These are phyloP conservation scores for Phrynocephalus versicolor DNA, from an alignment of 2,113 vertebrate genomes.

Conservation along the genomic window DNA sequence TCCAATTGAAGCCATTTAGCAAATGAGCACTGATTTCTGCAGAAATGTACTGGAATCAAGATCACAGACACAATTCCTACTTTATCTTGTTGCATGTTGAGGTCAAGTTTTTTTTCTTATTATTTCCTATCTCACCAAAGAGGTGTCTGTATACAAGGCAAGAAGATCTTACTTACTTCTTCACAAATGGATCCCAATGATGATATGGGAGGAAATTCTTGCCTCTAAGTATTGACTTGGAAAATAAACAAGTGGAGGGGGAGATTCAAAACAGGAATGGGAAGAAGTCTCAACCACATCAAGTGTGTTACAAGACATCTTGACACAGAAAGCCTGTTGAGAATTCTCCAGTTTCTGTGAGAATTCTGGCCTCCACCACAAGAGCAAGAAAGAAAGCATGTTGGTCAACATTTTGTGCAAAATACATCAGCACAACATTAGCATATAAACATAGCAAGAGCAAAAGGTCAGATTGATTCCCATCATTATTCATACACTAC, in stretches of 20 bases:
- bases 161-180: background rate
- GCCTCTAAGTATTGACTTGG: too few relatives aligned
- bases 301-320: too few relatives aligned
- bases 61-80: fast-evolving
- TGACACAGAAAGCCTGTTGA: too few relatives aligned
- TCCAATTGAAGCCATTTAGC: background rate
- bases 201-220: too few relatives aligned
- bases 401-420: background rate
- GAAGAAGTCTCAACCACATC: too few relatives aligned
- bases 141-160: background rate
- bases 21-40: background rate
- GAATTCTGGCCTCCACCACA: background rate
- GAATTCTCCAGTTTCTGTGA: too few relatives aligned
- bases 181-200: background rate
- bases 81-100: fast-evolving
- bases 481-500: background rate
- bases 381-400: background rate
- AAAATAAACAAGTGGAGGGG: background rate
- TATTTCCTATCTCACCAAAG: background rate
- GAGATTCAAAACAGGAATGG: background rate
- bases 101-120: background rate
- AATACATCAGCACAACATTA: background rate
- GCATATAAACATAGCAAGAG: too few relatives aligned
- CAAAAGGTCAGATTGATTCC: too few relatives aligned
- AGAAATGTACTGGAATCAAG: background rate